phyloP scores from a whole-genome alignment of 2,888 invertebrate species.

The Bruchidius siliquastri region DNA sequence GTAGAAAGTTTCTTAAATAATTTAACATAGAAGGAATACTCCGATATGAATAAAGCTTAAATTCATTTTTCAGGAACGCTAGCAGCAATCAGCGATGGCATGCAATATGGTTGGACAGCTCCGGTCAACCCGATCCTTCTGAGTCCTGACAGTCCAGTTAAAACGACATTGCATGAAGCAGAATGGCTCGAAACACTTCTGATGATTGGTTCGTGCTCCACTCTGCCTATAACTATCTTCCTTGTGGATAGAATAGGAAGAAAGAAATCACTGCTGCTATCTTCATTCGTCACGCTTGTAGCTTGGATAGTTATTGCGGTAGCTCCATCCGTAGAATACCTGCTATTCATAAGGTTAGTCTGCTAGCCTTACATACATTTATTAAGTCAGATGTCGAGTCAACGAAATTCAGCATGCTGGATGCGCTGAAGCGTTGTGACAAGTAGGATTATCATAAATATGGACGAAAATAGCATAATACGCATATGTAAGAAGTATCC shows the following conservation, averaged over 20 bases:
- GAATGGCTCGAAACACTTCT: slow-evolving; percentile 36
- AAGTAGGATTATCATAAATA: too few species aligned
- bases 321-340: slow-evolving; percentile 34
- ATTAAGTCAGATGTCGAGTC: too few species aligned
- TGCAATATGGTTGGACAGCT: slow-evolving; percentile 47
- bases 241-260: slow-evolving; percentile 39
- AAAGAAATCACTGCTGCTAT: slow-evolving; percentile 40
- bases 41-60: too few species aligned
- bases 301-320: slow-evolving; percentile 42
- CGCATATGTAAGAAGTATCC: too few species aligned
- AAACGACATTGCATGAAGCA: slow-evolving; percentile 30
- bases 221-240: slow-evolving; percentile 39
- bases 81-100: slow-evolving; percentile 45
- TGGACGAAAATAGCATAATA: too few species aligned
- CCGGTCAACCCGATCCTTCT: slow-evolving; percentile 40
- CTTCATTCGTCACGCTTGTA: slow-evolving; percentile 37
- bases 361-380: too few species aligned
- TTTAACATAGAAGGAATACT: too few species aligned
- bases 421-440: too few species aligned
- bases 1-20: too few species aligned
- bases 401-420: too few species aligned
- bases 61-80: slow-evolving; percentile 44
- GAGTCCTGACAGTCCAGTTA: slow-evolving; percentile 34
- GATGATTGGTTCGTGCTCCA: slow-evolving; percentile 37
- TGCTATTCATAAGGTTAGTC: slow-evolving; percentile 35